Evolutionary conservation across 2,113 vertebrate genomes (phyloP).

Genomic region (Stomatorhinus ivindoensis): DNA sequence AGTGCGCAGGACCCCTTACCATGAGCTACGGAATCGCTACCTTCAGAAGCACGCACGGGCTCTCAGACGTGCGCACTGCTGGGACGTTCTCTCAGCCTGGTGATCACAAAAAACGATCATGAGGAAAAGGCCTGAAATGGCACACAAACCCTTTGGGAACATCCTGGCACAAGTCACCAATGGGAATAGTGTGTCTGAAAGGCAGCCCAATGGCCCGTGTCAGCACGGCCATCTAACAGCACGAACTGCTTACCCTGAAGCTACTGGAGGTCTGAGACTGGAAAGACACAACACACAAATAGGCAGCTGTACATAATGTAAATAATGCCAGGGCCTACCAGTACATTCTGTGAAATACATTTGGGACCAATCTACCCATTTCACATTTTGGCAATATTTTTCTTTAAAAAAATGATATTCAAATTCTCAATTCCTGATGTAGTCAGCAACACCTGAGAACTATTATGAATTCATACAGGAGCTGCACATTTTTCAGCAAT

Average conservation of each 20-base stretch:
- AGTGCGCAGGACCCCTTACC: neutral
- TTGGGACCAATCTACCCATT: neutral
- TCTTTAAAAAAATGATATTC: neutral
- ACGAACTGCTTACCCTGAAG: neutral
- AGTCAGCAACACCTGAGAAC: neutral
- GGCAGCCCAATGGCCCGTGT: neutral
- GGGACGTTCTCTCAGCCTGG: neutral
- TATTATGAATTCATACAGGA: neutral
- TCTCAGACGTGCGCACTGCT: neutral
- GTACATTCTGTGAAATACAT: neutral
- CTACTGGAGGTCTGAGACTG: neutral
- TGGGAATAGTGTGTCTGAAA: neutral
- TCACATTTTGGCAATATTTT: neutral
- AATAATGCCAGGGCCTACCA: neutral
- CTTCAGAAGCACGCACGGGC: neutral
- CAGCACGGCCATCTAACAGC: neutral
- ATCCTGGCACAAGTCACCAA: neutral
- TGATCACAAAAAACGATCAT: neutral
- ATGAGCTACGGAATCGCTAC: neutral
- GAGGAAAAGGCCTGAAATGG: neutral
- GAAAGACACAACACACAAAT: neutral
- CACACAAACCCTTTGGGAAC: neutral
- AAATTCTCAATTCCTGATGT: neutral
- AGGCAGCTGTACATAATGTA: neutral
- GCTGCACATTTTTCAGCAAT: neutral